Evolutionary conservation across 2,888 invertebrate species (phyloP).

Genomic region (Pimpla rufipes): DNA sequence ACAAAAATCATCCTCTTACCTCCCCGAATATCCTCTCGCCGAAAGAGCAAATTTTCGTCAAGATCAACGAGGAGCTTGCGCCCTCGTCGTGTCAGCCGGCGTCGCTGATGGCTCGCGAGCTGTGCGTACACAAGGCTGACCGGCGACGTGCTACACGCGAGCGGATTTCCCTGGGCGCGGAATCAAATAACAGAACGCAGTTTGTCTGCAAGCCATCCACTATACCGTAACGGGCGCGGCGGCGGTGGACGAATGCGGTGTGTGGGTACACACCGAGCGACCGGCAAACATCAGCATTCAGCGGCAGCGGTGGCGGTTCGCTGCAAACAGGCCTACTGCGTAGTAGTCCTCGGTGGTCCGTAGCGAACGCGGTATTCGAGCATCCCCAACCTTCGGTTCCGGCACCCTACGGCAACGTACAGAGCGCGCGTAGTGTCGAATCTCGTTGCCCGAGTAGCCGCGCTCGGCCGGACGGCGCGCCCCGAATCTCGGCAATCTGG

Average conservation of each 20-base stretch:
- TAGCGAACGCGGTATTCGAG: background rate
- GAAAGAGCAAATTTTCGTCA: background rate
- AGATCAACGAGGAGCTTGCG: background rate
- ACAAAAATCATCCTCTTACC: too few relatives aligned
- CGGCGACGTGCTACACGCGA: conserved; percentile 29
- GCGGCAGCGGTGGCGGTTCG: conserved; percentile 12
- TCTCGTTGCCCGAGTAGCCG: conserved; percentile 44
- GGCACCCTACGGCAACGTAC: background rate
- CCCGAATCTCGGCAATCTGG: conserved; percentile 70
- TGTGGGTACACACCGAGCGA: conserved; percentile 71
- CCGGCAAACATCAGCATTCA: conserved; percentile 30
- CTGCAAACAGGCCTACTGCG: conserved; percentile 40
- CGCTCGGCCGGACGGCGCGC: background rate
- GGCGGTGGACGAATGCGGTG: conserved; percentile 62
- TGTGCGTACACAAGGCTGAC: background rate
- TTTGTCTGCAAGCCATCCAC: conserved; percentile 80
- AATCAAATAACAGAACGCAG: conserved; percentile 82
- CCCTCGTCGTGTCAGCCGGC: background rate
- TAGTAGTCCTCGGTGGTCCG: background rate
- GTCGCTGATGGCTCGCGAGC: background rate
- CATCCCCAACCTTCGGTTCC: conserved; percentile 1
- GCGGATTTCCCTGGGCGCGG: conserved; percentile 67
- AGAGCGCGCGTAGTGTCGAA: background rate
- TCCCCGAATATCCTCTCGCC: too few relatives aligned
- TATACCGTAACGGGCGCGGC: conserved; percentile 43